phyloP scores from a whole-genome alignment of 2,888 invertebrate species.

The Torymus texanus region DNA sequence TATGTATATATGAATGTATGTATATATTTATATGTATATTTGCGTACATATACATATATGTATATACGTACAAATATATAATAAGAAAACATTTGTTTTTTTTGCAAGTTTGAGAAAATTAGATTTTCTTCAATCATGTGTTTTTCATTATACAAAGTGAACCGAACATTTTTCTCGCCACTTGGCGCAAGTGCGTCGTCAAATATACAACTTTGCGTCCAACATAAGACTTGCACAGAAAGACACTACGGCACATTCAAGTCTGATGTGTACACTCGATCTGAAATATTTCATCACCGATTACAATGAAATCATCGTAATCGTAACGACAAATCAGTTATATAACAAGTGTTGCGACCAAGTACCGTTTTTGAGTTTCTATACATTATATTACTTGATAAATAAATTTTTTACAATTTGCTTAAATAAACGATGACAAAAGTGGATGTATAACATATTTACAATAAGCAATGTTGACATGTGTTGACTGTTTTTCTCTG shows the following conservation, averaged over 20 bases:
- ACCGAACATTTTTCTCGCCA: constrained; percentile 50
- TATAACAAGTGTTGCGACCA: constrained; percentile 55
- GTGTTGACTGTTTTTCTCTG: constrained; percentile 51
- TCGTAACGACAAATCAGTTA: constrained; percentile 50
- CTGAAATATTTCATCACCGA: constrained; percentile 44
- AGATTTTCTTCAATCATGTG: constrained; percentile 54
- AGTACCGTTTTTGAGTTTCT: constrained; percentile 57
- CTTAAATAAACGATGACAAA: constrained; percentile 58
- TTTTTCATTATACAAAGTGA: constrained; percentile 56
- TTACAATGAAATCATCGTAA: constrained; percentile 37
- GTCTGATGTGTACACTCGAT: constrained; percentile 49
- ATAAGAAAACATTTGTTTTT: constrained; percentile 55
- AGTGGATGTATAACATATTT: constrained; percentile 58
- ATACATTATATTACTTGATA: constrained; percentile 58
- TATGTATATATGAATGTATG: constrained; percentile 30
- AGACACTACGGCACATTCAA: constrained; percentile 81
- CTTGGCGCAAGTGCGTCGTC: constrained; percentile 76
- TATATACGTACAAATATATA: constrained; percentile 23
- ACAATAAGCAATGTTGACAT: constrained; percentile 58
- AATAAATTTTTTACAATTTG: constrained; percentile 58
- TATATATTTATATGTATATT: too few species aligned
- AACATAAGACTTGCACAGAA: constrained; percentile 81
- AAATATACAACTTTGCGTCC: constrained; percentile 76
- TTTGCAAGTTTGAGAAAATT: constrained; percentile 54
- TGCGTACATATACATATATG: too few species aligned